Evolutionary conservation across 2,797 vertebrate species (phyloP).

Genomic region (Falco naumanni): DNA sequence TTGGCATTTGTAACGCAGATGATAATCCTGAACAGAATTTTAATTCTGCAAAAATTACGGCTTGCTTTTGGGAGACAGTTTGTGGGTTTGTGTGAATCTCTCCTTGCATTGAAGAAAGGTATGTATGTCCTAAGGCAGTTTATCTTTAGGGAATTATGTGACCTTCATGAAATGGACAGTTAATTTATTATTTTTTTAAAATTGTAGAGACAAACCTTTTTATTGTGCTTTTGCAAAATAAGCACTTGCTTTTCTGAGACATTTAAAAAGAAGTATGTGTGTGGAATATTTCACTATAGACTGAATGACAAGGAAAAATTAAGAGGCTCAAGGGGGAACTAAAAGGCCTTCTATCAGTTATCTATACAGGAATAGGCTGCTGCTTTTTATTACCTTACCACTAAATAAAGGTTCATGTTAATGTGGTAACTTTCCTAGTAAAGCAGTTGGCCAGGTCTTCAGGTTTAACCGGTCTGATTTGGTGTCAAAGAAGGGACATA

Average conservation of each 20-base stretch:
- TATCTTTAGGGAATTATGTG: neutral
- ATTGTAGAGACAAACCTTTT: neutral
- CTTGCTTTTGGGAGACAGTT: neutral
- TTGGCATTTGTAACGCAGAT: neutral
- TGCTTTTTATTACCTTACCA: neutral
- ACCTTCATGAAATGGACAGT: neutral
- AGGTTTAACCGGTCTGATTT: neutral
- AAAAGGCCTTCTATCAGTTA: neutral
- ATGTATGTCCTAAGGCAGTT: neutral
- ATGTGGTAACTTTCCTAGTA: neutral
- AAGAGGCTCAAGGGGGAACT: neutral
- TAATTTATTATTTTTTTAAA: conserved; percentile 9
- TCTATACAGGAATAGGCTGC: neutral
- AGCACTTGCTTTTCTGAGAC: neutral
- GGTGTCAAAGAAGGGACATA: neutral
- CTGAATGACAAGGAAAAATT: neutral
- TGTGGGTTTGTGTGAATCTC: neutral
- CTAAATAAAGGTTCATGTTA: neutral
- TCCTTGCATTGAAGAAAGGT: neutral
- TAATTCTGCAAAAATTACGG: neutral
- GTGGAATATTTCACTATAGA: neutral
- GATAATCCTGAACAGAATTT: neutral
- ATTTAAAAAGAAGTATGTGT: neutral
- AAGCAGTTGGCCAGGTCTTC: neutral
- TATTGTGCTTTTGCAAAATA: neutral